Conservation (phyloP, 2,797 vertebrate genomes). For the Cirrhinus molitorella region DNA sequence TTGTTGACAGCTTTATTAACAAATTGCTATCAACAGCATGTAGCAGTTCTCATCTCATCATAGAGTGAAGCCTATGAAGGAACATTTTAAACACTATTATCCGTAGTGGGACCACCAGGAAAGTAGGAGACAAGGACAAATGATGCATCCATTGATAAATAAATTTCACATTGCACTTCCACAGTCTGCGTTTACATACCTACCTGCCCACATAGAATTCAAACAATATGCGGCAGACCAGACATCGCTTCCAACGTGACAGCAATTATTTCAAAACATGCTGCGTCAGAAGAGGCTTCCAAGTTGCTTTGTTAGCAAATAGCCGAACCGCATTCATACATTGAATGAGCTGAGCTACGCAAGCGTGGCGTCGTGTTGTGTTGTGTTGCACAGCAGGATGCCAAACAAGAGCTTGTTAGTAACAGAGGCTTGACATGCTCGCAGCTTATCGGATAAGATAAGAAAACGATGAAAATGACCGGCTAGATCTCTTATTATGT, state of each 20-base stretch:
- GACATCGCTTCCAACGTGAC: background rate
- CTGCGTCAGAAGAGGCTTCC: conserved; percentile 18
- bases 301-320: conserved; percentile 33
- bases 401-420: conserved; percentile 53
- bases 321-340: conserved; percentile 1
- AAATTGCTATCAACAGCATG: background rate
- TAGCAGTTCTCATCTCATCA: background rate
- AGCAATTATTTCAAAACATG: conserved; percentile 23
- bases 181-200: conserved; percentile 8
- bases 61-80: background rate
- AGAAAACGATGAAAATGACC: conserved; percentile 26
- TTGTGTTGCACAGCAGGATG: conserved; percentile 50
- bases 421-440: conserved; percentile 38
- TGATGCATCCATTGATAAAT: conserved; percentile 48
- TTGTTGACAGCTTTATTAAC: conserved; percentile 24
- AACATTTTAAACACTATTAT: conserved; percentile 48
- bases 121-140: conserved; percentile 26
- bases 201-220: conserved; percentile 41
- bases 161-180: conserved; percentile 22
- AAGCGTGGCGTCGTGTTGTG: conserved; percentile 53
- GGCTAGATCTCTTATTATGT: background rate
- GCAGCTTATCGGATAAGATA: conserved; percentile 42
- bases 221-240: conserved; percentile 7
- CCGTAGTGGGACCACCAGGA: conserved; percentile 28
- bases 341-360: conserved; percentile 37